Base-by-base conservation (phyloP, 1,140 invertebrate species). In the Phortica variegata region DNA sequence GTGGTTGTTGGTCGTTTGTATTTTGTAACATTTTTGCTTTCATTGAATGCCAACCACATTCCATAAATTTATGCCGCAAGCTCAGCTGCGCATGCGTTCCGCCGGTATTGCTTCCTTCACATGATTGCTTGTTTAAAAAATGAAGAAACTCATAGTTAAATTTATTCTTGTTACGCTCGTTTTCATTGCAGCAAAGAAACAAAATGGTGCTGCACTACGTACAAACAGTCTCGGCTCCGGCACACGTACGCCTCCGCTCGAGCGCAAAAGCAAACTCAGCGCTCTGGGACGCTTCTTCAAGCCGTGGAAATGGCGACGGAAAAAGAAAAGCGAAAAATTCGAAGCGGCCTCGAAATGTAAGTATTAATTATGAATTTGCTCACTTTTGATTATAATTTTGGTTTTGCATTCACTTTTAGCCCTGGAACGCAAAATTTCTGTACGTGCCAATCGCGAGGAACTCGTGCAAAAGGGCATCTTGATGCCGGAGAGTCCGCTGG, bases 261-360 rank as follows among this genome's bases (percentile, higher is more conserved):
- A 90, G 79, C 84, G 90, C 56, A 95, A 94, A 78, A 94, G 92
- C 68, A 94, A 94, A 77, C 89, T 97, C 76, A 91, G 93, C 23
- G 89, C 90, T 37, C 83, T 98, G 69, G 93, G 93, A 58, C 87
- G 92, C 79, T 84, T 97, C 62, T 95, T 98, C 77, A 96, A 96
- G 80, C 95, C 95, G 4, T 97, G 95, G 95, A 97, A 97, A 78
- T 98, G 95, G 95, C 93, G 95, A 81, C 84, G 93, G 79, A 96
- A 95, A 90, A 95, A 96, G 85, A 97, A 97, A 83, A 95, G 92
- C 47, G 94, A 98, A 75, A 95, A 95, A 78, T 93, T 97, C 71
- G 93, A 97, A 79, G 91, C 93, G 61, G 87, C 93, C 60, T 95
- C 91, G 70, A 88, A 92, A 84, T 93, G 93, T 97, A 81, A 91